These are phyloP conservation scores for Scotopteryx bipunctaria DNA, from an alignment of 2,888 invertebrate species.

Conservation along the genomic window DNA sequence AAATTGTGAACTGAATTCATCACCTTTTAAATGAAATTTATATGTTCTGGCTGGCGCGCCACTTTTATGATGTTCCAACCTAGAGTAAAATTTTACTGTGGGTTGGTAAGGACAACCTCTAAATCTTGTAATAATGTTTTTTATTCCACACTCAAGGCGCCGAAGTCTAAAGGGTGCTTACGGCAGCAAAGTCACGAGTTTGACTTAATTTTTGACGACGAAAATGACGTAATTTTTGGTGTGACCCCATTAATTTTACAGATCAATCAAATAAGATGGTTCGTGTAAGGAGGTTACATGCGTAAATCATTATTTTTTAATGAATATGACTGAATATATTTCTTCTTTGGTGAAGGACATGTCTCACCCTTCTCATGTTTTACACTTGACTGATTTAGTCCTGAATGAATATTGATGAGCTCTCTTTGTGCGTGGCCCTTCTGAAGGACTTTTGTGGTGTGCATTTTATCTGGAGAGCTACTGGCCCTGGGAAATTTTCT, in stretches of 20 bases:
- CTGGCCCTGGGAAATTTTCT: slow-evolving; percentile 12
- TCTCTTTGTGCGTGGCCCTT: slow-evolving; percentile 30
- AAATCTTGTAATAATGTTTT: slow-evolving; percentile 5
- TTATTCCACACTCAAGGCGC: slow-evolving; percentile 9
- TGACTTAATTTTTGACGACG: background rate
- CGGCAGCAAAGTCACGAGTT: background rate
- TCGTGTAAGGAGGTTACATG: slow-evolving; percentile 17
- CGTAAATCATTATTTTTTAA: slow-evolving; percentile 39
- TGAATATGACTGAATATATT: slow-evolving; percentile 42
- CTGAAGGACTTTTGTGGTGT: slow-evolving; percentile 27
- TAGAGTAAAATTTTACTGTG: slow-evolving; percentile 4
- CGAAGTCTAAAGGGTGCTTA: slow-evolving; percentile 6
- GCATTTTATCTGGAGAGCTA: slow-evolving; percentile 22
- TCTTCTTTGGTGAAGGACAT: slow-evolving; percentile 50
- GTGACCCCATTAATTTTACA: slow-evolving; percentile 5
- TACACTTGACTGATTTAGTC: slow-evolving; percentile 48
- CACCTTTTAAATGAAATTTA: background rate
- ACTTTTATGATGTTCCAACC: background rate
- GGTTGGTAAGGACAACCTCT: background rate
- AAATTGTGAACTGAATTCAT: background rate
- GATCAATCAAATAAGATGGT: slow-evolving; percentile 5
- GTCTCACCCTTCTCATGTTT: slow-evolving; percentile 63
- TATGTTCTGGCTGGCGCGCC: background rate
- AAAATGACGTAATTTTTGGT: background rate
- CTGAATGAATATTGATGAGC: slow-evolving; percentile 45